Evolutionary conservation across 2,797 vertebrate species (phyloP).

Genomic region (Acomys russatus): DNA sequence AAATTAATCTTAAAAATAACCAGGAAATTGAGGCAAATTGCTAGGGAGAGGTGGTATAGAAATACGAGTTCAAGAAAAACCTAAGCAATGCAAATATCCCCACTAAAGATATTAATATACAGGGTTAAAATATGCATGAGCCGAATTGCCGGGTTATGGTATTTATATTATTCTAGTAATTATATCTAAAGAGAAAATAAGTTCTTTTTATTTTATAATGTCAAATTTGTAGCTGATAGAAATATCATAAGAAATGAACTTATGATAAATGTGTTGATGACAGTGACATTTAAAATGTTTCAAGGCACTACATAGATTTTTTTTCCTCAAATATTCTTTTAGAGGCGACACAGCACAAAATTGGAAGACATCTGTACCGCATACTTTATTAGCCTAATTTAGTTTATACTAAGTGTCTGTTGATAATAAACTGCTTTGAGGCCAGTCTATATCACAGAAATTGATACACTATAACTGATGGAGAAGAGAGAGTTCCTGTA

Average conservation of each 20-base stretch:
- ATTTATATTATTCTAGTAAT: constrained; percentile 36
- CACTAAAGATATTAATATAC: constrained; percentile 34
- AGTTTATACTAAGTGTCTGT: constrained; percentile 21
- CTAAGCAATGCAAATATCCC: background rate
- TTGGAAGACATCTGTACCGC: background rate
- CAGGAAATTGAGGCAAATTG: background rate
- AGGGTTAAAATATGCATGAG: background rate
- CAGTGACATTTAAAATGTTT: constrained; percentile 27
- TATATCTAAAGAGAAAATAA: constrained; percentile 34
- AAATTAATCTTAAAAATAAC: constrained; percentile 19
- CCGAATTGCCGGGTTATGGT: background rate
- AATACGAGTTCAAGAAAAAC: constrained; percentile 46
- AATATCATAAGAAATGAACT: background rate
- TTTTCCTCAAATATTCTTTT: background rate
- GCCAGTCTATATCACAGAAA: background rate
- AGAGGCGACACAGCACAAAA: background rate
- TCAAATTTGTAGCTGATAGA: constrained; percentile 34
- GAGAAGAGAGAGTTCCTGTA: background rate
- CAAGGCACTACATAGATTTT: background rate
- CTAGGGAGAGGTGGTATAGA: background rate
- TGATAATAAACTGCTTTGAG: constrained; percentile 39
- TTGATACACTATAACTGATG: background rate
- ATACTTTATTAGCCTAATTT: background rate
- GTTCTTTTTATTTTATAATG: constrained; percentile 51
- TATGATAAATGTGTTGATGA: background rate